phyloP scores from a whole-genome alignment of 2,113 vertebrate genomes.

The Sapayoa aenigma region DNA sequence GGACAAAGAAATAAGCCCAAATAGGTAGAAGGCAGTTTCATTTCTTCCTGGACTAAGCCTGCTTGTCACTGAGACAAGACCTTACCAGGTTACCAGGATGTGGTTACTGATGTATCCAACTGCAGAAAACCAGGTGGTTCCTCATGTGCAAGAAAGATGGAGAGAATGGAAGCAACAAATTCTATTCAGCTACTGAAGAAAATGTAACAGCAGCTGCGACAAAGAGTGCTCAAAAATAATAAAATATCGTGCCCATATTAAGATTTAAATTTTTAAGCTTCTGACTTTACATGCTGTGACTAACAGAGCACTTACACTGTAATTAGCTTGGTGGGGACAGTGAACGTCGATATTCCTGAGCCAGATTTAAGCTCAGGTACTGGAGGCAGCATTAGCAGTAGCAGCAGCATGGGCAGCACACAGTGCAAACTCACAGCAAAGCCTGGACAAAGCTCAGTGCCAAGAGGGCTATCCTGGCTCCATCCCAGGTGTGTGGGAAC shows the following conservation, averaged over 20 bases:
- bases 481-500: fast-evolving
- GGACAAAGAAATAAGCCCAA: neutral
- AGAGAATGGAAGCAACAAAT: neutral
- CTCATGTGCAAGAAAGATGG: neutral
- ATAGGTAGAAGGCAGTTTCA: neutral
- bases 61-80: neutral
- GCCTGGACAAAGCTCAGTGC: neutral
- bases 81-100: neutral
- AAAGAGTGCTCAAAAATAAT: neutral
- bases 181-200: neutral
- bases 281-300: neutral
- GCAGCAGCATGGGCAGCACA: neutral
- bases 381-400: neutral
- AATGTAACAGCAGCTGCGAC: neutral
- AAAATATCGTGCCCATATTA: neutral
- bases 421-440: neutral
- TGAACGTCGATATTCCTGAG: neutral
- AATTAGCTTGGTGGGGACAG: neutral
- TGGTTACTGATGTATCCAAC: fast-evolving
- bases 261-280: neutral
- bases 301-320: neutral
- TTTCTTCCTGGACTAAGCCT: neutral
- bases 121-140: neutral
- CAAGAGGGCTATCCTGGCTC: neutral
- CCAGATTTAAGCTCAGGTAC: neutral